Percentiles rank a stretch among this genome's conserved stretches.
These are phyloP conservation scores for Cyanocitta stelleri DNA, from an alignment of 2,113 vertebrate genomes.

Conservation along the genomic window DNA sequence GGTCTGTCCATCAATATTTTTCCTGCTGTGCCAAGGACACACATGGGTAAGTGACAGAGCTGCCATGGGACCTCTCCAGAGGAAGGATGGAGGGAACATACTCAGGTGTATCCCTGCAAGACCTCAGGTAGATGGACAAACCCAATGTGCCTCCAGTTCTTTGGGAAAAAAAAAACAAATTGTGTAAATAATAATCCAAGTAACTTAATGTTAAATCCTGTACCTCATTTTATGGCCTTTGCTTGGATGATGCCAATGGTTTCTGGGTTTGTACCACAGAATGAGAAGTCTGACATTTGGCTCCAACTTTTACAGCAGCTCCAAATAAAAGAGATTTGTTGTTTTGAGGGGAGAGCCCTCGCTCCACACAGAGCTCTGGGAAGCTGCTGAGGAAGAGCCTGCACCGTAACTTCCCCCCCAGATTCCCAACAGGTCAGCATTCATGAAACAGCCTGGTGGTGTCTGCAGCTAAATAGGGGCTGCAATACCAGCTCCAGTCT, in stretches of 20 bases:
- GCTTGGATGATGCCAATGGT: not conserved
- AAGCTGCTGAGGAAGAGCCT: not conserved
- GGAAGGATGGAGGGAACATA: not conserved
- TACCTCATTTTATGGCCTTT: not conserved
- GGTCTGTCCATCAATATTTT: rapidly evolving
- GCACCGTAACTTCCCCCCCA: not conserved
- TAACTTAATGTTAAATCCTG: not conserved
- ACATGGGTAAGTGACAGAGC: rapidly evolving
- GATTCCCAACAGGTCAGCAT: constrained; percentile 53
- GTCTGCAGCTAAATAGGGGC: not conserved
- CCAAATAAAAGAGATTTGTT: not conserved
- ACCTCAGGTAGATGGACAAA: not conserved
- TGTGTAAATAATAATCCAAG: not conserved
- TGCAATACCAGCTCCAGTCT: not conserved
- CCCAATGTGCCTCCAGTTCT: not conserved
- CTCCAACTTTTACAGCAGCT: not conserved
- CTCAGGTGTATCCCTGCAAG: too few relatives aligned
- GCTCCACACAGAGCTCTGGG: not conserved
- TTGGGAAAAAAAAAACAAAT: not conserved
- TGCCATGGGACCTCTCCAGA: not conserved
- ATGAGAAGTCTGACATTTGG: not conserved
- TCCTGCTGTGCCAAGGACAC: not conserved
- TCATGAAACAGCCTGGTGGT: not conserved
- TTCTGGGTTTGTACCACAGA: not conserved
- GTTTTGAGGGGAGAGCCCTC: not conserved